Evolutionary conservation across 2,797 vertebrate species (phyloP), one percentile per base, ranked within the genome.

Genomic region (Brachyalestes nurse): DNA sequence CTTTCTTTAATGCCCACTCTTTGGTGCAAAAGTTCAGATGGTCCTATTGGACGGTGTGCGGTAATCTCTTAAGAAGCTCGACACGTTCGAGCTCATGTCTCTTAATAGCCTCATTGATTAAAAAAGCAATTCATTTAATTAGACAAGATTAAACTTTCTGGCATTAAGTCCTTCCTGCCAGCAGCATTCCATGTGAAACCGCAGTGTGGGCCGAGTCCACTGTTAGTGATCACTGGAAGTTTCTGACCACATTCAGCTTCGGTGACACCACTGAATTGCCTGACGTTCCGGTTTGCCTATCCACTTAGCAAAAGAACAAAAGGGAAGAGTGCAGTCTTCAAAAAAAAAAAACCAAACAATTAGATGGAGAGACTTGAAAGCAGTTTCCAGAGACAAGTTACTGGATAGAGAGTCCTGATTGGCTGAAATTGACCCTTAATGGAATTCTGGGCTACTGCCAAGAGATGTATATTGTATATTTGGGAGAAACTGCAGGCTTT

Each of bases 1-100:
- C 72, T 73, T 77, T 40, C 38, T 60, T 19, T 61, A 21, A 53
- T 12, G 34, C 64, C 10, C 17, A 13, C 3, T 70, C 34, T 38
- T n/a, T 40, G 47, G 19, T 74, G 62, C 10, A 57, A 25, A 71
- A 21, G 49, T 49, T 64, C n/a, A 12, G 53, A 55, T 34, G 60
- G 28, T 51, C 19, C 12, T 58, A 71, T 69, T 57, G 55, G 72
- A 34, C 42, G 60, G 40, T 70, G 79, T 77, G 82, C 34, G 73
- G 79, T 85, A 88, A 87, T 90, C 75, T 62, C 79, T 66, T 66
- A 85, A 66, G 53, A 78, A 76, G 60, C 79, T 74, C 79, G 64
- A 53, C 83, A 60, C 45, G 81, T 90, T 92, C 84, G 82, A 78
- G 80, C 81, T 89, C 45, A 77, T 91, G 90, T 87, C 81, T 72